Percentiles rank a stretch among this genome's conserved stretches.
Conservation (phyloP, 2,797 vertebrate species). For the Lagorchestes hirsutus region DNA sequence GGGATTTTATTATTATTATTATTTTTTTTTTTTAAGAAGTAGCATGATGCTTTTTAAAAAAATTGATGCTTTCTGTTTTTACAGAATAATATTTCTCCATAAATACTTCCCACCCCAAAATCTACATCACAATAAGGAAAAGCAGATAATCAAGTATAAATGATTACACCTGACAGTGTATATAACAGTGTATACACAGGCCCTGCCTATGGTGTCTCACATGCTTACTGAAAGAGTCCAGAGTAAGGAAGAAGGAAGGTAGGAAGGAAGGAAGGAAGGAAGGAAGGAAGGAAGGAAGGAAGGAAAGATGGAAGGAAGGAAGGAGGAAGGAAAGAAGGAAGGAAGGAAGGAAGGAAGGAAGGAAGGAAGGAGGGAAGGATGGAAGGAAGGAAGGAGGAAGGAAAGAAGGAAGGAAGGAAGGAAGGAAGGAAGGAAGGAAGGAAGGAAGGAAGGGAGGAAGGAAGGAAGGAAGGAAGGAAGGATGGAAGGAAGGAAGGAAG, state of each 20-base stretch:
- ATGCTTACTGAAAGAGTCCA: neutral
- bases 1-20: too few species aligned
- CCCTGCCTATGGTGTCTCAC: neutral
- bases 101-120: neutral
- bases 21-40: too few species aligned
- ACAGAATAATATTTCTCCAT: neutral
- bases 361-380: too few species aligned
- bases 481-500: too few species aligned
- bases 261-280: fast-evolving
- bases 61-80: neutral
- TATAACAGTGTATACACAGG: neutral
- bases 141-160: neutral
- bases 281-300: fast-evolving
- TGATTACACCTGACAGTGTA: neutral
- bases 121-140: neutral
- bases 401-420: fast-evolving
- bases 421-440: fast-evolving
- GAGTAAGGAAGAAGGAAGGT: too few species aligned
- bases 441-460: fast-evolving
- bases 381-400: fast-evolving
- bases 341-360: fast-evolving
- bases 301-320: fast-evolving
- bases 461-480: neutral
- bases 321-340: fast-evolving
- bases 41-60: neutral